Base-by-base conservation (phyloP, 2,113 vertebrate genomes). In the Poeciliopsis occidentalis region DNA sequence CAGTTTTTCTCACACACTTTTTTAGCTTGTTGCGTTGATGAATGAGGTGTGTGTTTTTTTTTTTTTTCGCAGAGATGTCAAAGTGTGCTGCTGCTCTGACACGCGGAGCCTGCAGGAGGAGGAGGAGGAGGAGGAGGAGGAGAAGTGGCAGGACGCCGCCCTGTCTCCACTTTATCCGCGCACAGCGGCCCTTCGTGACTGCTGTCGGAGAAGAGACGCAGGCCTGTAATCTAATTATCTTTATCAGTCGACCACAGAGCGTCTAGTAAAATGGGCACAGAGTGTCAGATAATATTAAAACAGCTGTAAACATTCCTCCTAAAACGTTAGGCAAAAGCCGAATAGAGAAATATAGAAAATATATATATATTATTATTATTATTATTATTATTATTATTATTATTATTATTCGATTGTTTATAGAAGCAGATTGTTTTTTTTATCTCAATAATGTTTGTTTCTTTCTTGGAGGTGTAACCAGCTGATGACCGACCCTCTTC, bases 41-140 rank as follows among this genome's bases (percentile, higher is more conserved):
- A 90, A 95, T 92, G 92, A 95, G 93, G 92, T 93, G 93, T 90
- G 92, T 88, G 89, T 19, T 19, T 47, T 47, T 7, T 19, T 88
- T 89, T 19, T 47, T 47, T 47, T 19, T 19, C 67, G 63, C 78
- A 85, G 73, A 62, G 41, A 80, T 92, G 91, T 88, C 92, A 85
- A 87, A 87, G 27, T 88, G 89, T 90, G 89, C 92, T 67, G 88
- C 92, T 67, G 89, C 82, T 88, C 82, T 83, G 91, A 93, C 90
- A 93, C 83, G 66, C 75, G 76, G 81, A 76, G 88, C 79, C 86
- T 69, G 85, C 65, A n/a, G 51, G 24, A n/a, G 24, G 10, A 57
- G 19, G 51, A n/a, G n/a, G n/a, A n/a, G n/a, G n/a, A n/a, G n/a
- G n/a, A 54, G 19, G 51, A 54, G 51, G 8, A n/a, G 24, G 24